Conservation (phyloP, 1,140 invertebrate species). For the Brachionus angularis region DNA sequence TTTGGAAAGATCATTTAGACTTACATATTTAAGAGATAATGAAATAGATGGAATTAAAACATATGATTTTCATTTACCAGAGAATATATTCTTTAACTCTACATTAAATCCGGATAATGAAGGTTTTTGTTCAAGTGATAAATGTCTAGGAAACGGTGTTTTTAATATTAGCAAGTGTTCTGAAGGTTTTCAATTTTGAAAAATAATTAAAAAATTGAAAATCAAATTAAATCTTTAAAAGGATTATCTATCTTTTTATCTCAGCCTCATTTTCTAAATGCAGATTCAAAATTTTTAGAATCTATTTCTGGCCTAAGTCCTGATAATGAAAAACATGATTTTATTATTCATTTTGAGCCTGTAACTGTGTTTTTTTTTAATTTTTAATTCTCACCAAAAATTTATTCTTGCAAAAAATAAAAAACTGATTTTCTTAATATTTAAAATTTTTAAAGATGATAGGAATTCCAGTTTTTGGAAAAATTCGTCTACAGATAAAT, state of each 20-base stretch:
- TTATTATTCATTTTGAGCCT: slow-evolving; percentile 36
- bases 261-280: slow-evolving; percentile 41
- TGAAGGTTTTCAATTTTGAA: no score
- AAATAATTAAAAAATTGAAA: no score
- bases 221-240: no score
- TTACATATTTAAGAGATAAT: slow-evolving; percentile 6
- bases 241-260: slow-evolving; percentile 23
- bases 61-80: slow-evolving; percentile 31
- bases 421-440: not conserved
- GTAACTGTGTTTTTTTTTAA: no score
- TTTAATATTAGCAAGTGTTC: slow-evolving; percentile 34
- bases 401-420: no score
- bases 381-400: no score
- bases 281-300: slow-evolving; percentile 22
- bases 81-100: not conserved
- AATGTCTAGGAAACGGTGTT: slow-evolving; percentile 28
- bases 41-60: slow-evolving; percentile 4
- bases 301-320: not conserved
- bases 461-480: slow-evolving; percentile 25
- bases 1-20: not conserved
- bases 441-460: not conserved
- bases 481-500: slow-evolving; percentile 32
- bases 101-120: not conserved
- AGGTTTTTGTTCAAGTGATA: slow-evolving; percentile 10
- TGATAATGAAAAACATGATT: slow-evolving; percentile 17